phyloP scores from a whole-genome alignment of 2,797 vertebrate genomes.

The Siniperca scherzeri region DNA sequence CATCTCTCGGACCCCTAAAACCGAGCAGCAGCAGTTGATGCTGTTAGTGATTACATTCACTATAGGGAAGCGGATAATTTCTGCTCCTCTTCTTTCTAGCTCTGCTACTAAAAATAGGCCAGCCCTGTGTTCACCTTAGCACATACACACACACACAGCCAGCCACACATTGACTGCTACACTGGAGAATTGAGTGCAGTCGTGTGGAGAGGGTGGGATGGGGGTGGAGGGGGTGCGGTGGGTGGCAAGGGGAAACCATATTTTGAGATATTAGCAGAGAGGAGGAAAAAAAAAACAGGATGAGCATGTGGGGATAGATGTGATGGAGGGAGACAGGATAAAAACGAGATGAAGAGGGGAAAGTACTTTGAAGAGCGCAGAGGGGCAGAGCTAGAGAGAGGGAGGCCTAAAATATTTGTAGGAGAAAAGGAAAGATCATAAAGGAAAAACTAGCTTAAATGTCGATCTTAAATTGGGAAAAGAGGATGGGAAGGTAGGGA shows the following conservation, averaged over 20 bases:
- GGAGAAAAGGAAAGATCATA: conserved; percentile 42
- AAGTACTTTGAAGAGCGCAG: conserved; percentile 53
- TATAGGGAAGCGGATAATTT: conserved; percentile 68
- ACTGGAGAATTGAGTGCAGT: conserved; percentile 62
- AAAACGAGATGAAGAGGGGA: conserved; percentile 54
- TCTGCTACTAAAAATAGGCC: conserved; percentile 76
- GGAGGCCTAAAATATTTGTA: conserved; percentile 50
- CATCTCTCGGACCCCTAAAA: conserved; percentile 51
- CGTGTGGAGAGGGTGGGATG: conserved; percentile 41
- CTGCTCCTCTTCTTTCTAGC: conserved; percentile 61
- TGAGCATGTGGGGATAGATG: conserved; percentile 51
- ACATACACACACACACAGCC: conserved; percentile 15
- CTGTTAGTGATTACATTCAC: conserved; percentile 66
- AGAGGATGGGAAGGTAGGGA: conserved; percentile 29
- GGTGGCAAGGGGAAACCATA: conserved; percentile 40
- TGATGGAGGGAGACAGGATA: conserved; percentile 53
- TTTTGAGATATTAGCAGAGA: conserved; percentile 64
- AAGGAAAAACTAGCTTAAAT: conserved; percentile 54
- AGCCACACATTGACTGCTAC: conserved; percentile 42
- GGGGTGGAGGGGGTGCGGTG: conserved; percentile 21
- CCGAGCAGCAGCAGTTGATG: conserved; percentile 45
- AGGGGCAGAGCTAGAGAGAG: conserved; percentile 41
- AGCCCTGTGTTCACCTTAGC: conserved; percentile 74
- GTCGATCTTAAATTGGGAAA: conserved; percentile 46
- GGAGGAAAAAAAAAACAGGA: conserved; percentile 6